Conservation (phyloP, 2,113 vertebrate species). For the Promerops cafer region DNA sequence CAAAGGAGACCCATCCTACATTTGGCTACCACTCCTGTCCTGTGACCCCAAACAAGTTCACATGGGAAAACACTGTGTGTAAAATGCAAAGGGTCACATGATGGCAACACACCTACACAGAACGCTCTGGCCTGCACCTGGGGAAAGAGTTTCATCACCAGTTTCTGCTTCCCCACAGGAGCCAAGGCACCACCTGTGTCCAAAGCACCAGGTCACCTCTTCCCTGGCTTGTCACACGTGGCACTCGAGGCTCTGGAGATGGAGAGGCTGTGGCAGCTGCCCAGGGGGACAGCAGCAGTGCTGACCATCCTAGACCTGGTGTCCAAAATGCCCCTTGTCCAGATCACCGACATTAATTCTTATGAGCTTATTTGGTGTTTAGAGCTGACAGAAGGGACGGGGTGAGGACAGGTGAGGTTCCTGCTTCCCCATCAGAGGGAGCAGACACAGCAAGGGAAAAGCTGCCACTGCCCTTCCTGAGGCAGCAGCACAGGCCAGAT, state of each 20-base stretch:
- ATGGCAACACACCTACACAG: not conserved
- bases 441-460: not conserved
- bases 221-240: not conserved
- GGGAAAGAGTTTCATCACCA: not conserved
- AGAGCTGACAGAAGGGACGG: not conserved
- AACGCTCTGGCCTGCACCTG: not conserved
- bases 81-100: not conserved
- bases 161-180: not conserved
- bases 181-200: not conserved
- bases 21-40: not conserved
- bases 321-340: not conserved
- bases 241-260: not conserved
- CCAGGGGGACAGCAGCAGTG: not conserved
- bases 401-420: not conserved
- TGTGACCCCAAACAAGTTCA: not conserved
- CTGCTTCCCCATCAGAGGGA: not conserved
- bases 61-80: not conserved
- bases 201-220: not conserved
- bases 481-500: not conserved
- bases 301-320: not conserved
- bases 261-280: not conserved
- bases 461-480: not conserved
- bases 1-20: rapidly evolving
- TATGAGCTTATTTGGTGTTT: not conserved
- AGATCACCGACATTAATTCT: not conserved